Conservation (phyloP, 2,888 invertebrate genomes). For the Graphium colonna region DNA sequence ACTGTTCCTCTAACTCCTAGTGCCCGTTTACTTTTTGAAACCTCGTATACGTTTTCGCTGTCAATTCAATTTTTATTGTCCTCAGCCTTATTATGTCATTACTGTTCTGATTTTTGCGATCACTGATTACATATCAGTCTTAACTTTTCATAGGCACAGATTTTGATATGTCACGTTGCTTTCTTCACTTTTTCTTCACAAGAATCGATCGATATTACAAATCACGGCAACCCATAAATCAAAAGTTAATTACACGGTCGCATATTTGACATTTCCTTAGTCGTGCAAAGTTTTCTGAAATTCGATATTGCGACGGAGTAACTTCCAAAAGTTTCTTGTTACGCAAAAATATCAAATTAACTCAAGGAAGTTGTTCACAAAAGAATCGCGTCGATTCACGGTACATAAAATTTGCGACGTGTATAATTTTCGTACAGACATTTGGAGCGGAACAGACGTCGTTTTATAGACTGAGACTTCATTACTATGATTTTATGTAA, state of each 20-base stretch:
- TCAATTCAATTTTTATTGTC: too few relatives aligned
- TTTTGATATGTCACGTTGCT: too few relatives aligned
- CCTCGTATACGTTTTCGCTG: too few relatives aligned
- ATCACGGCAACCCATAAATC: neutral
- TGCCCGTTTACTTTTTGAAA: too few relatives aligned
- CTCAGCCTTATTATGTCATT: too few relatives aligned
- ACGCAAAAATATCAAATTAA: neutral
- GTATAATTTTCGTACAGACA: neutral
- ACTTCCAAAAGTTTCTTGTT: neutral
- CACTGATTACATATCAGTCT: too few relatives aligned
- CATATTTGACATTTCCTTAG: neutral
- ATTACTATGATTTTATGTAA: neutral
- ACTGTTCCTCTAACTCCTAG: too few relatives aligned
- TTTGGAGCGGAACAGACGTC: constrained; percentile 9
- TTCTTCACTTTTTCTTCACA: too few relatives aligned
- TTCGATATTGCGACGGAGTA: neutral
- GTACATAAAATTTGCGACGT: constrained; percentile 13
- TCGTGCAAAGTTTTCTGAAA: neutral
- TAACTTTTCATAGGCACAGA: too few relatives aligned
- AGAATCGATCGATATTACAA: neutral
- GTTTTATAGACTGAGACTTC: constrained; percentile 10
- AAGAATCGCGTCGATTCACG: constrained; percentile 3
- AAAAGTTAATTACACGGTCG: neutral
- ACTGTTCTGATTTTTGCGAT: too few relatives aligned
- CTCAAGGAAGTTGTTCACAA: neutral